Conservation (phyloP, 1,140 invertebrate species). For the Anastrepha ludens region DNA sequence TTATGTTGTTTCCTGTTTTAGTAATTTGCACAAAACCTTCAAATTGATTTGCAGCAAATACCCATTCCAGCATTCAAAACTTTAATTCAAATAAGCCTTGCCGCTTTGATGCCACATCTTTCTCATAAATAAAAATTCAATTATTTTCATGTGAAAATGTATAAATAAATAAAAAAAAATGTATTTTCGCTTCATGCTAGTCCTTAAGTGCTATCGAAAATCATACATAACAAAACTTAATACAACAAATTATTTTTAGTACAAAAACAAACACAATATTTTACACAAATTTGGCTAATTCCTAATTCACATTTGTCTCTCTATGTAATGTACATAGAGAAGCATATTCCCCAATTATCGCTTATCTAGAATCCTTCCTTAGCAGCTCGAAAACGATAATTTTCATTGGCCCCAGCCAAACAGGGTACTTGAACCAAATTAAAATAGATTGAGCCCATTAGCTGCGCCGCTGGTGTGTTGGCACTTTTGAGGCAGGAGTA, state of each 20-base stretch:
- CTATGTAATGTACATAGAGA: slow-evolving; percentile 5
- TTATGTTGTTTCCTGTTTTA: not conserved
- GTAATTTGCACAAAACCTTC: not conserved
- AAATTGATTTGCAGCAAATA: not conserved
- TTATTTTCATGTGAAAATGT: not conserved
- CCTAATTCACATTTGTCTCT: not conserved
- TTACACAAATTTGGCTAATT: slow-evolving; percentile 26
- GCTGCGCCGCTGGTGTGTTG: slow-evolving; percentile 80
- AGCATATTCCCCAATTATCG: not conserved
- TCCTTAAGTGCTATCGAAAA: not conserved
- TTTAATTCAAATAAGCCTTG: too few species aligned
- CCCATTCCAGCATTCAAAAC: not conserved
- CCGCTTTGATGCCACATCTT: too few species aligned
- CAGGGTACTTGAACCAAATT: slow-evolving; percentile 87
- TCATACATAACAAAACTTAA: not conserved
- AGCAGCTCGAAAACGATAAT: slow-evolving; percentile 69
- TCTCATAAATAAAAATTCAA: not conserved
- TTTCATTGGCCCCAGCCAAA: slow-evolving; percentile 77
- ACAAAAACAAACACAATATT: slow-evolving; percentile 32
- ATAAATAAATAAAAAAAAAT: slow-evolving; percentile 44
- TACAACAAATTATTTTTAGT: slow-evolving; percentile 35
- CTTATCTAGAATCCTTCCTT: slow-evolving; percentile 69
- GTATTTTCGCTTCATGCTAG: not conserved
- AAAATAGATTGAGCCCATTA: slow-evolving; percentile 92
- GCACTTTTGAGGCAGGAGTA: slow-evolving; percentile 86